phyloP scores from a whole-genome alignment of 2,113 vertebrate genomes.

The Ceyx cyanopectus region DNA sequence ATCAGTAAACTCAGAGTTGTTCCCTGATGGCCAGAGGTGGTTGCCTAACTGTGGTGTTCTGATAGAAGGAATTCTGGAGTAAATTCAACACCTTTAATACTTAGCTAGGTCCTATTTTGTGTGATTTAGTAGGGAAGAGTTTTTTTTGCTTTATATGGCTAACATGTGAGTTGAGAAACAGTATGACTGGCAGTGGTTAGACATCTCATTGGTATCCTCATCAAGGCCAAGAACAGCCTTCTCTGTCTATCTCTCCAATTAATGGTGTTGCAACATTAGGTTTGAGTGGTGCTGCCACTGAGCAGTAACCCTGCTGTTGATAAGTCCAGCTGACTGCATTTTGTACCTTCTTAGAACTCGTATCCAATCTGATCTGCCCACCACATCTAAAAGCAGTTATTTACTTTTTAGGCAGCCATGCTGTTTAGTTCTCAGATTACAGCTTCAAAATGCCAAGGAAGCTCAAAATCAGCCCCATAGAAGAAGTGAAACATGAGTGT shows the following conservation, averaged over 20 bases:
- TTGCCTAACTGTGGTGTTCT: not conserved
- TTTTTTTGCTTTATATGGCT: not conserved
- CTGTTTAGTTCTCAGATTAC: not conserved
- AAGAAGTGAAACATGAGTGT: not conserved
- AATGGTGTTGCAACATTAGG: not conserved
- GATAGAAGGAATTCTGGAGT: not conserved
- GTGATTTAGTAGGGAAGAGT: not conserved
- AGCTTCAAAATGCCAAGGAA: constrained; percentile 5
- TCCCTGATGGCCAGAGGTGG: not conserved
- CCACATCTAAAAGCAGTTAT: constrained; percentile 7
- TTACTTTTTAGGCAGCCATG: constrained; percentile 16
- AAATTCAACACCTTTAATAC: not conserved
- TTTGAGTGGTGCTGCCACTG: not conserved
- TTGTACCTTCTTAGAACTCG: constrained; percentile 1
- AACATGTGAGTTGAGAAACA: not conserved
- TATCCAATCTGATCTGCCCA: not conserved
- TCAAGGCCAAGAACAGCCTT: not conserved
- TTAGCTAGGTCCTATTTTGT: not conserved
- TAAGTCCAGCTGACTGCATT: constrained; percentile 39
- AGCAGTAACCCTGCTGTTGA: not conserved
- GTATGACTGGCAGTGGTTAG: not conserved
- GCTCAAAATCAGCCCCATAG: not conserved
- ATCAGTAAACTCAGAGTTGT: not conserved
- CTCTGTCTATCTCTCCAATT: not conserved
- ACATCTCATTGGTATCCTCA: not conserved